Evolutionary conservation across 1,140 invertebrate species (phyloP), one percentile per base, ranked within the genome.

Genomic region (Saccostrea echinata): DNA sequence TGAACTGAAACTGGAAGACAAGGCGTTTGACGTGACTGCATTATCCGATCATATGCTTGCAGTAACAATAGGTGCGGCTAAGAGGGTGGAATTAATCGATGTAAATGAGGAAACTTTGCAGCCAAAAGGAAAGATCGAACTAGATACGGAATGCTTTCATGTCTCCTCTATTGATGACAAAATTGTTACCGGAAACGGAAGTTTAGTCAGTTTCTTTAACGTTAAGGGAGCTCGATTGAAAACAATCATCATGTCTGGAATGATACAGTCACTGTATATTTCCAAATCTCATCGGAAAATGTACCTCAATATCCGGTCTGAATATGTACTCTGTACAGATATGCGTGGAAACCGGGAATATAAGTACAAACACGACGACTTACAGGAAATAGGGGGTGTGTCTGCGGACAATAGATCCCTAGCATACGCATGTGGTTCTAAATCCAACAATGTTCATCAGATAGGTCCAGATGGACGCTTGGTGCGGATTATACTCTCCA

Each of bases 391-490:
- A 27, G 55, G 52, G 21, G 83, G 83, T 16, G 18, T 84, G n/a
- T 24, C 83, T 9, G 53, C 52, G 51, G 83, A 84, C 52, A 61
- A 53, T 27, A 84, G 55, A 16, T 57, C 43, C 3, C 53, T 53
- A 13, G 83, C 83, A 21, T 84, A 84, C n/a, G 83, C 30, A 6
- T 84, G 83, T 55, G 83, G 83, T 35, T 57, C 43, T 24, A 84
- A 84, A 43, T 84, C 83, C n/a, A 84, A 84, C 30, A 84, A 84
- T 30, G 83, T 84, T 6, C 83, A 84, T 84, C 83, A 84, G 52
- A 84, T 84, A 11, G 83, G 52, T 33, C 30, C 52, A 21, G 55
- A 55, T 21, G 83, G 83, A 18, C 43, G 30, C 4, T 16, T 84
- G 51, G 55, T 84, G 0, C 11, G 83, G 24, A 33, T 84, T 33